Base-by-base conservation (phyloP, 2,113 vertebrate species). In the Microcebus lehilahytsara region DNA sequence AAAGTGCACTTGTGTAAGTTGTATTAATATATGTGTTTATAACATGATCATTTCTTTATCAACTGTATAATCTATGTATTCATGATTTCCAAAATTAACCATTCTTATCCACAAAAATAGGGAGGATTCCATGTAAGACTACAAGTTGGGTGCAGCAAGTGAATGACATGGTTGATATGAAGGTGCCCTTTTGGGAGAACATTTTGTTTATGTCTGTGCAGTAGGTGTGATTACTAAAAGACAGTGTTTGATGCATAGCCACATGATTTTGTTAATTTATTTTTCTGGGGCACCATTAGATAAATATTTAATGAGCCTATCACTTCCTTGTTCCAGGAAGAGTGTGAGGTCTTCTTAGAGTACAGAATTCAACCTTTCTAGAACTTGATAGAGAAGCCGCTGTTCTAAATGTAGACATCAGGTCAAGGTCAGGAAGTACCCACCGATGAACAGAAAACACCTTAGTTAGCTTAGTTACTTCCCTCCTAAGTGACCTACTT, bases 1-100 rank as follows among this genome's bases (percentile, higher is more conserved):
- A 96, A 97, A 96, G 95, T 97, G 96, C 97, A 97, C 97, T 95
- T 95, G 37, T 97, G 85, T 95, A 95, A 94, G 91, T 96, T 95
- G 96, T 96, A 60, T 92, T 95, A 91, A 92, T 96, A 85, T 89
- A 89, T 97, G 89, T 95, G 91, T 95, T 94, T 97, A 92, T 95
- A 88, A 94, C 86, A 60, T 97, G 85, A 96, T 95, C 75, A 84
- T 96, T 96, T 97, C 77, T 95, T 95, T 92, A 95, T 92, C 92
- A 67, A 95, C 75, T 97, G 94, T 97, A 13, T 96, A 85, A 89
- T 86, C 86, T 94, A 20, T 94, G 75, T 95, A 80, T 96, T 97
- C 80, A 78, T 97, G 80, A 97, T 97, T 93, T 97, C 77, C 85
- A 96, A 97, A 96, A 89, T 97, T 96, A 95, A 95, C 91, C 89